Base-by-base conservation (phyloP, 2,888 invertebrate genomes). In the Ferdinandea cuprea region DNA sequence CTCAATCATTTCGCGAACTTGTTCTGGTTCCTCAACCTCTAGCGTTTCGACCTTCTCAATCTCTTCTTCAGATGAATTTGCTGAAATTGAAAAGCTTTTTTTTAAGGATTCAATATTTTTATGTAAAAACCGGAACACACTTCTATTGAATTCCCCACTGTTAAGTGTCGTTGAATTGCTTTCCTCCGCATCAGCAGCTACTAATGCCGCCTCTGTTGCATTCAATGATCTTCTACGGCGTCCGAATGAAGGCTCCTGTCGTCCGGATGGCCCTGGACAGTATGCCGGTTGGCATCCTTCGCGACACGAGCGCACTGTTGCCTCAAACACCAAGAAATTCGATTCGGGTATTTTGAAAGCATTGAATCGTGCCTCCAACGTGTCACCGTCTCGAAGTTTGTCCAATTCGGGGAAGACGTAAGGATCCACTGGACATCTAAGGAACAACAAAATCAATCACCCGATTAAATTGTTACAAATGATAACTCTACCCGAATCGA, bases 331-430 rank as follows among this genome's bases (percentile, higher is more conserved):
- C 86, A 98, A 91, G 92, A 97, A 97, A 90, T 97, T 97, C 0
- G 97, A 97, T 91, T 97, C 97, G 0, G 97, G 97, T 85, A 98
- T 97, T 91, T 97, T 98, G 89, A 97, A 98, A 0, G 97, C 97
- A 90, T 97, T 97, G 90, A 98, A 98, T 87, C 97, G 93, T 0
- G 97, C 97, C 92, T 97, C 97, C 63, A 98, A 91, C 3, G 96
- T 96, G 88, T 97, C 97, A 0, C 96, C 95, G 87, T 94, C 96
- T 21, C 97, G 93, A 0, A 96, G 94, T 88, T 96, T 94, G 89
- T 97, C 97, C 86, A 98, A 90, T 88, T 97, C 96, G 0, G 97
- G 97, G 92, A 98, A 98, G 0, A 98, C 97, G 88, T 95, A 97
- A 15, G 96, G 95, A 90, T 97, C 97, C 0, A 97, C 96, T 0